phyloP scores from a whole-genome alignment of 1,140 invertebrate genomes.

The Temnothorax longispinosus region DNA sequence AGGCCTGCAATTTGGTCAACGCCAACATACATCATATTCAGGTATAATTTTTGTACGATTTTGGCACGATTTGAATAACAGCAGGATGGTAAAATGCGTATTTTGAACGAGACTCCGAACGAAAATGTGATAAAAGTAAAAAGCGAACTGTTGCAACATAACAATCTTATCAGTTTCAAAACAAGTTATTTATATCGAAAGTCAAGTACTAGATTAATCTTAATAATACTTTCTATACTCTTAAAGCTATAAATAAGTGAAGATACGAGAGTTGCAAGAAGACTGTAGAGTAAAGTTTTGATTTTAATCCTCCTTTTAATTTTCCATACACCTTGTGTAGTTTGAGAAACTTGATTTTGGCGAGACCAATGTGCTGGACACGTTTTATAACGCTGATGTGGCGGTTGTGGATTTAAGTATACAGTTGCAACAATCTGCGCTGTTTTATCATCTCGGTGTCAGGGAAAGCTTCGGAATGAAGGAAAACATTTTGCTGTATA shows the following conservation, averaged over 20 bases:
- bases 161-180: background rate
- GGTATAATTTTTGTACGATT: constrained; percentile 84
- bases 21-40: constrained; percentile 94
- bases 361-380: constrained; percentile 93
- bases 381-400: constrained; percentile 98
- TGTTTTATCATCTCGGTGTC: constrained; percentile 99
- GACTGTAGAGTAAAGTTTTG: background rate
- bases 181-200: background rate
- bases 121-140: background rate
- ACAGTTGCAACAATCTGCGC: constrained; percentile 94
- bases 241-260: background rate
- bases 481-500: constrained; percentile 97
- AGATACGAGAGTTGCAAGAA: background rate
- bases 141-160: background rate
- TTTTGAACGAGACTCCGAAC: background rate
- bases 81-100: background rate
- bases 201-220: constrained; percentile 26
- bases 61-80: background rate
- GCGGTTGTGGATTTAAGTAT: constrained; percentile 98
- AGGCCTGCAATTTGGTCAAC: constrained; percentile 92
- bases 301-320: background rate
- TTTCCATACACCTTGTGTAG: constrained; percentile 84
- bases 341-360: constrained; percentile 96
- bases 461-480: constrained; percentile 99
- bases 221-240: background rate